Evolutionary conservation across 2,888 invertebrate genomes (phyloP), one percentile per base, ranked within the genome.

Genomic region (Eupithecia subfuscata): DNA sequence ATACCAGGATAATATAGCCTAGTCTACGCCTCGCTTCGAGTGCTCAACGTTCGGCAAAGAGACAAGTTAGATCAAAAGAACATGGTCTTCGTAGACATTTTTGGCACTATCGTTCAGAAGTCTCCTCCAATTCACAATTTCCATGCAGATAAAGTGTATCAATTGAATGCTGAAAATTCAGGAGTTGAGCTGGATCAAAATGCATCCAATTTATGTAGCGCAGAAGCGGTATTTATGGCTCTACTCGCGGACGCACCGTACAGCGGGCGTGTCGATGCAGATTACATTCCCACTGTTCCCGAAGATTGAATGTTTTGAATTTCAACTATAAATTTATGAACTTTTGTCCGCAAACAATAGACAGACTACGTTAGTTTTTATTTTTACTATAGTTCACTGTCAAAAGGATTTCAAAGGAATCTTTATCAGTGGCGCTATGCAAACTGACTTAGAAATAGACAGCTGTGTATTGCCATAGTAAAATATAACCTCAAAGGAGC

Each of bases 261-360:
- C 80, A 79, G 74, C 78, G 72, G 73, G 73, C 76, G 75, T 81
- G 81, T 79, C 81, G 78, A 76, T 74, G 77, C 69, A 80, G 79
- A 80, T 77, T 80, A 79, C 77, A 78, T 75, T 80, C 75, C 73
- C 77, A 79, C 75, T 78, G 76, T 76, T 73, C 64, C 78, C 75
- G 73, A 74, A 76, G 78, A 78, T 77, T 79, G 80, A 77, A 76
- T 74, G 78, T 78, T 80, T 78, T 77, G 75, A 76, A 75, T 76
- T 72, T 68, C 74, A 70, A 75, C 70, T 70, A 63, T 60, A 77
- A 77, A 77, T 77, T 74, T 77, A 75, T 74, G 77, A 70, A 75
- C 74, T 74, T 74, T 76, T 71, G 75, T 69, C 67, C 76, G 70
- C 63, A 64, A 76, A 76, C 73, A 76, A 76, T 75, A 73, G 67